phyloP scores from a whole-genome alignment of 1,140 invertebrate species.

The Cherax destructor region DNA sequence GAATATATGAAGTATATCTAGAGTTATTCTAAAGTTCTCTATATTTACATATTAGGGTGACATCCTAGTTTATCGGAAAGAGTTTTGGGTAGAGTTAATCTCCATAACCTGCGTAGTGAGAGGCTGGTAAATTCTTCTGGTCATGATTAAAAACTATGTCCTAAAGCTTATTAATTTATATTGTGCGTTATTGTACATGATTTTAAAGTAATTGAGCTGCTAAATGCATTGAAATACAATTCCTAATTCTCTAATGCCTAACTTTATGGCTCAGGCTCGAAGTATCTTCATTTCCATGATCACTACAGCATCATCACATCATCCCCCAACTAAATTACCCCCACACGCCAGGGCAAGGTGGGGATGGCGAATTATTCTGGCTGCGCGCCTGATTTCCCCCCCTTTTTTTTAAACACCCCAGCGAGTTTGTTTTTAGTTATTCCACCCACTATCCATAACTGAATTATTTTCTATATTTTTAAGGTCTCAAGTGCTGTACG shows the following conservation, averaged over 20 bases:
- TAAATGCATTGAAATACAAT: not conserved
- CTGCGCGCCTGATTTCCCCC: no score
- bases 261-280: not conserved
- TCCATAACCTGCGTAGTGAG: not conserved
- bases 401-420: not conserved
- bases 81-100: not conserved
- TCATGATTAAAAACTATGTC: not conserved
- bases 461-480: no score
- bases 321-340: not conserved
- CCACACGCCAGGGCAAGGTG: not conserved
- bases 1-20: no score
- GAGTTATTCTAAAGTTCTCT: no score
- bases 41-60: no score
- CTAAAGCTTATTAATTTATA: not conserved
- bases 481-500: no score
- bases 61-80: not conserved
- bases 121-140: no score
- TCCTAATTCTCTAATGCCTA: not conserved
- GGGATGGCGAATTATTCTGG: not conserved
- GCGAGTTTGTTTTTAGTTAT: not conserved
- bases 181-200: not conserved
- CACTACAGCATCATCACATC: not conserved
- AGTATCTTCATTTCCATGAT: not conserved
- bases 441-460: no score
- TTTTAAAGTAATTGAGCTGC: slow-evolving; percentile 6